Conservation (phyloP, 1,140 invertebrate species). For the Pomacea maculata region DNA sequence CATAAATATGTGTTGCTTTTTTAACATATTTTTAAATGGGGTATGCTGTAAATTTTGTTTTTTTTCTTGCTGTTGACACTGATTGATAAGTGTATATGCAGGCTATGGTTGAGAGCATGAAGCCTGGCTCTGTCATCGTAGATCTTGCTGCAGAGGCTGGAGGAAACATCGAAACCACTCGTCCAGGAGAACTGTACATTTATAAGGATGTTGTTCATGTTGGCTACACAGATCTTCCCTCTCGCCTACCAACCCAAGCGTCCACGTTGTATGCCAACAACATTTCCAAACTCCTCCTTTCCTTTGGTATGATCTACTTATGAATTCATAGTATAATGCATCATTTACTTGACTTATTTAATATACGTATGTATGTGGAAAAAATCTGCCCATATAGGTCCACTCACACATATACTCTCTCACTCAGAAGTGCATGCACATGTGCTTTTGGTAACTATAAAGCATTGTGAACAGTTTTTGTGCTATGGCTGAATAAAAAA, state of each 20-base stretch:
- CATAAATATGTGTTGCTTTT: too few species aligned
- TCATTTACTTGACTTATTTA: too few species aligned
- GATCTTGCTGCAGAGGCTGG: constrained; percentile 90
- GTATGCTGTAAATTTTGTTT: neutral
- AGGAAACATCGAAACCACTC: constrained; percentile 87
- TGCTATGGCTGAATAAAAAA: neutral
- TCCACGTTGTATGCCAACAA: constrained; percentile 91
- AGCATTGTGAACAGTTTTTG: too few species aligned
- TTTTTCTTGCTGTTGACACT: neutral
- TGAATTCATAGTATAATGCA: too few species aligned
- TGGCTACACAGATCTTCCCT: constrained; percentile 86
- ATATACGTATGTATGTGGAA: too few species aligned
- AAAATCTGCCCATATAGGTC: too few species aligned
- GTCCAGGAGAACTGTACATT: constrained; percentile 78
- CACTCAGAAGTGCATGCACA: too few species aligned
- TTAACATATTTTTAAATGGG: too few species aligned
- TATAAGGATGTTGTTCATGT: constrained; percentile 85
- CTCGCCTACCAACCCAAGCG: constrained; percentile 84
- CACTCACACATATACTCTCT: too few species aligned
- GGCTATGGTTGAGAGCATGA: constrained; percentile 86
- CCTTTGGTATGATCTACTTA: constrained; percentile 58
- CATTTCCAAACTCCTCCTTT: constrained; percentile 86
- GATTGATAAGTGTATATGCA: constrained; percentile 53
- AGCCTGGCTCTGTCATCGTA: constrained; percentile 88
- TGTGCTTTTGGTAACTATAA: too few species aligned